These are phyloP conservation scores for Anneissia japonica DNA, from an alignment of 35 echinoderm and acorn worm genomes.

Conservation along the genomic window DNA sequence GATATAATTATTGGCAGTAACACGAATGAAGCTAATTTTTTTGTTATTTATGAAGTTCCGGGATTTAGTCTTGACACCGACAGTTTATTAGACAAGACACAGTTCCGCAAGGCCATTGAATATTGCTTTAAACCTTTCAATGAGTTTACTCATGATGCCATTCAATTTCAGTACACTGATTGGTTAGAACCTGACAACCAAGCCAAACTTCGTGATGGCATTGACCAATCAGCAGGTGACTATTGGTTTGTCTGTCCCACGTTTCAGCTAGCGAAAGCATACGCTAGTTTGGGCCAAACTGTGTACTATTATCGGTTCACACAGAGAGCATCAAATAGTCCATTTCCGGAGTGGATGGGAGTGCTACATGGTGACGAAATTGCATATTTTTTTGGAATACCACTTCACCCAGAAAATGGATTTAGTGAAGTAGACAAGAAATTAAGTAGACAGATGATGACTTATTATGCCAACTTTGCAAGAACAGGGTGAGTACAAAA, in stretches of 20 bases:
- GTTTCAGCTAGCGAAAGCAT: neutral
- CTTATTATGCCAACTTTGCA: slow-evolving; percentile 37
- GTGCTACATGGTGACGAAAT: slow-evolving; percentile 8
- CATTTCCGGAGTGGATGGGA: neutral
- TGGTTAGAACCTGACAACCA: neutral
- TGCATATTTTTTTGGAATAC: slow-evolving; percentile 22
- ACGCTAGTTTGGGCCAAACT: neutral
- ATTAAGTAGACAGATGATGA: slow-evolving; percentile 27
- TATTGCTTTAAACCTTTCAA: neutral
- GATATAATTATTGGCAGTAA: neutral
- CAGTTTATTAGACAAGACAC: neutral
- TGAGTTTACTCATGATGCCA: slow-evolving; percentile 2
- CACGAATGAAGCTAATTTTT: neutral
- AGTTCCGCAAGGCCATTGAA: neutral
- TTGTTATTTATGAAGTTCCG: neutral
- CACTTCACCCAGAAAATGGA: slow-evolving; percentile 9
- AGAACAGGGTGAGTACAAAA: slow-evolving; percentile 40
- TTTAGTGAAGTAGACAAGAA: slow-evolving; percentile 13
- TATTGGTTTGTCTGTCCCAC: neutral
- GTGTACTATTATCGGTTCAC: slow-evolving; percentile 13
- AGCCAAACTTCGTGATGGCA: neutral
- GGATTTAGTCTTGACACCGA: neutral
- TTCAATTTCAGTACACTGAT: neutral
- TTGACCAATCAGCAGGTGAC: neutral
- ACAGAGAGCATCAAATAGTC: neutral